Conservation (phyloP, 2,113 vertebrate genomes). For the Cheilinus undulatus region DNA sequence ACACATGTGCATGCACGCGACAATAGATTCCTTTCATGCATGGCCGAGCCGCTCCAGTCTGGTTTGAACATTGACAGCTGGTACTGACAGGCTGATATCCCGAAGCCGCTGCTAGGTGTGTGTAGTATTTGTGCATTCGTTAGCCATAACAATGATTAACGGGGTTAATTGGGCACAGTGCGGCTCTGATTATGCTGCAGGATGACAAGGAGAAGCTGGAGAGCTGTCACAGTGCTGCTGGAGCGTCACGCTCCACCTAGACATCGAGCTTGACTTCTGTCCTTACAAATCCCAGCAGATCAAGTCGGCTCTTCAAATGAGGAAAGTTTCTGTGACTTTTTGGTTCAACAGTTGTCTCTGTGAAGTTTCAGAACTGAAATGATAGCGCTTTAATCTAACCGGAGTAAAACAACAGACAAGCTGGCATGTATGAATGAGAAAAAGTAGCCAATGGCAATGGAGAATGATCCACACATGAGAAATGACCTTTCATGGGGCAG, state of each 20-base stretch:
- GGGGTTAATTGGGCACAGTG: conserved; percentile 70
- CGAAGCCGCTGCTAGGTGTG: conserved; percentile 44
- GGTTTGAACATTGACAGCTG: conserved; percentile 47
- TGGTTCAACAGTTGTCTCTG: conserved; percentile 10
- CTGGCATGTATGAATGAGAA: too few species aligned
- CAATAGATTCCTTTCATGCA: conserved; percentile 42
- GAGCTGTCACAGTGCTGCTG: conserved; percentile 58
- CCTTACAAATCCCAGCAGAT: conserved; percentile 53
- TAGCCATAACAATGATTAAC: conserved; percentile 68
- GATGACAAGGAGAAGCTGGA: conserved; percentile 59
- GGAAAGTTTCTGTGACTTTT: not conserved
- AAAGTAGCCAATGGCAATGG: too few species aligned
- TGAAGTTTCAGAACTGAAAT: conserved; percentile 13
- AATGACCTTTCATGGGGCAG: too few species aligned
- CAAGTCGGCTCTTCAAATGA: conserved; percentile 37
- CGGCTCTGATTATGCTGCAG: conserved; percentile 56
- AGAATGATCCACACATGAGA: not conserved
- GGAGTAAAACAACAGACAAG: too few species aligned
- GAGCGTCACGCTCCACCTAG: conserved; percentile 15
- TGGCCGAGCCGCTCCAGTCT: conserved; percentile 38
- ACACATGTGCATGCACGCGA: conserved; percentile 12
- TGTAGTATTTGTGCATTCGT: conserved; percentile 52
- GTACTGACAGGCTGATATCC: conserved; percentile 50
- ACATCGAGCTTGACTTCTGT: conserved; percentile 43
- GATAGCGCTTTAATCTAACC: too few species aligned